Evolutionary conservation across 2,113 vertebrate species (phyloP).

Genomic region (Oryctolagus cuniculus): mOryCun1.1 NC_091443.1:13336501-13337000

Average conservation of each 20-base stretch:
- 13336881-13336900: no score
- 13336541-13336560: not conserved
- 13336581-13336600: not conserved
- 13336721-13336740: not conserved
- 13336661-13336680: not conserved
- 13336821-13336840: not conserved
- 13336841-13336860: not conserved
- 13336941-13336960: no score
- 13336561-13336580: not conserved
- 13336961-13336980: no score
- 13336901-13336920: no score
- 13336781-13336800: not conserved
- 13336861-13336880: not conserved
- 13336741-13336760: not conserved
- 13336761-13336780: not conserved
- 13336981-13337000: no score
- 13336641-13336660: not conserved
- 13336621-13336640: not conserved
- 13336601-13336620: not conserved
- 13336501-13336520: not conserved
- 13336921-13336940: no score
- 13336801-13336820: not conserved
- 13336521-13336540: not conserved
- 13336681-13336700: not conserved
- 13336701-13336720: not conserved